Evolutionary conservation across 2,888 invertebrate genomes (phyloP).

Genomic region (Cheilosia grossa): DNA sequence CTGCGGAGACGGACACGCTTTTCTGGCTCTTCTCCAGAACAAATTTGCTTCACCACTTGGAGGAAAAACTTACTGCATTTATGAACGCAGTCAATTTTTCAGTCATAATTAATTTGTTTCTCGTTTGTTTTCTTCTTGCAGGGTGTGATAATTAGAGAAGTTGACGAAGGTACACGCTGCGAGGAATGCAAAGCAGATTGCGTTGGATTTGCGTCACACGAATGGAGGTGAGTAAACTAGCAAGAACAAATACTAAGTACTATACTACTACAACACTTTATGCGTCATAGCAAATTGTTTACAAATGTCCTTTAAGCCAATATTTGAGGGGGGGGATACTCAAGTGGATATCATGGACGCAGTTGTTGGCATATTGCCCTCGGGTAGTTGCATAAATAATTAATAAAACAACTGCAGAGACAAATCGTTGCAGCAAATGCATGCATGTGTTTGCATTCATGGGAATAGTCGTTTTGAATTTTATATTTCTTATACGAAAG

Average conservation of each 20-base stretch:
- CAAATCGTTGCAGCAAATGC: neutral
- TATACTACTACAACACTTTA: no score
- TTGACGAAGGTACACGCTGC: slow-evolving; percentile 92
- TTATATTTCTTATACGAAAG: no score
- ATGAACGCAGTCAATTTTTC: neutral
- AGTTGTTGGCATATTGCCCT: slow-evolving; percentile 52
- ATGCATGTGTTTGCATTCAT: no score
- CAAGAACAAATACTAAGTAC: neutral
- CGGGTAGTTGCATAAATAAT: neutral
- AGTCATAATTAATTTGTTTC: slow-evolving; percentile 4
- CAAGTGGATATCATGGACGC: slow-evolving; percentile 21
- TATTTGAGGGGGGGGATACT: slow-evolving; percentile 30
- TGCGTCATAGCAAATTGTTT: slow-evolving; percentile 13
- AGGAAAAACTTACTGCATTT: neutral
- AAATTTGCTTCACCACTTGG: neutral
- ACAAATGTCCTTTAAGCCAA: slow-evolving; percentile 2
- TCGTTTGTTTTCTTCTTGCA: slow-evolving; percentile 83
- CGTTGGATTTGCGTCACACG: slow-evolving; percentile 92
- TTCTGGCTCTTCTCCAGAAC: neutral
- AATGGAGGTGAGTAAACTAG: slow-evolving; percentile 91
- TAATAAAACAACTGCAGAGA: slow-evolving; percentile 1
- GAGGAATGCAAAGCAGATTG: slow-evolving; percentile 92
- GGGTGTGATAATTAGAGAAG: slow-evolving; percentile 94
- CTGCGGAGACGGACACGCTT: no score
- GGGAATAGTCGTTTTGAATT: no score